These are phyloP conservation scores for Adineta ricciae DNA, from an alignment of 2,888 invertebrate genomes.

Conservation along the genomic window DNA sequence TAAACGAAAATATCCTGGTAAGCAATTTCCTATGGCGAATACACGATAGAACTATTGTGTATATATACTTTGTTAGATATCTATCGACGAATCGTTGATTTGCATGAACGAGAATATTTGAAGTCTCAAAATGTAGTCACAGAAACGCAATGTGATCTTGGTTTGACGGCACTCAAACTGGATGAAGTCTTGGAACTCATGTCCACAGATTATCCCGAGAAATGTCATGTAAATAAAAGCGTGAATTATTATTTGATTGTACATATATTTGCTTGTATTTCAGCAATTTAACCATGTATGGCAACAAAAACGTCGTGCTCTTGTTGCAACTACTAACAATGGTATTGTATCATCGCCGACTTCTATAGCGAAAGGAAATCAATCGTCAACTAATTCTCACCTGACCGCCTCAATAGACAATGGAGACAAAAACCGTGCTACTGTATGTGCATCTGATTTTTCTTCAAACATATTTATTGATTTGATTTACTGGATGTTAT, in stretches of 20 bases:
- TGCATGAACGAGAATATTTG: conserved; percentile 79
- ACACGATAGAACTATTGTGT: not conserved
- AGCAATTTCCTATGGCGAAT: not conserved
- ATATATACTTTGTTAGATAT: conserved; percentile 60
- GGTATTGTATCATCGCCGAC: not conserved
- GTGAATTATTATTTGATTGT: not conserved
- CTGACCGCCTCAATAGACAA: not conserved
- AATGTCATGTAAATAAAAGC: conserved; percentile 67
- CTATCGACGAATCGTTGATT: conserved; percentile 70
- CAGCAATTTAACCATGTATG: conserved; percentile 13
- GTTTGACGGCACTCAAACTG: conserved; percentile 79
- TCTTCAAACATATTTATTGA: too few relatives aligned
- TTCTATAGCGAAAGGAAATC: not conserved
- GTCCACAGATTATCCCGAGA: conserved; percentile 84
- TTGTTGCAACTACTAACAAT: not conserved
- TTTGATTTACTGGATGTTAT: too few relatives aligned
- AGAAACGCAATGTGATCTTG: conserved; percentile 83
- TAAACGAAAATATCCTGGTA: conserved; percentile 65
- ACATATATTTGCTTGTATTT: not conserved
- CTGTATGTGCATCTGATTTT: not conserved
- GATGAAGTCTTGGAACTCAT: conserved; percentile 88
- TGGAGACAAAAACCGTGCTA: not conserved
- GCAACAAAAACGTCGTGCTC: conserved; percentile 1
- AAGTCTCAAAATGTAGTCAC: conserved; percentile 66
- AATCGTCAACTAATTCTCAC: not conserved